These are phyloP conservation scores for Fissipunctia ypsillon DNA, from an alignment of 2,888 invertebrate species.

Conservation along the genomic window DNA sequence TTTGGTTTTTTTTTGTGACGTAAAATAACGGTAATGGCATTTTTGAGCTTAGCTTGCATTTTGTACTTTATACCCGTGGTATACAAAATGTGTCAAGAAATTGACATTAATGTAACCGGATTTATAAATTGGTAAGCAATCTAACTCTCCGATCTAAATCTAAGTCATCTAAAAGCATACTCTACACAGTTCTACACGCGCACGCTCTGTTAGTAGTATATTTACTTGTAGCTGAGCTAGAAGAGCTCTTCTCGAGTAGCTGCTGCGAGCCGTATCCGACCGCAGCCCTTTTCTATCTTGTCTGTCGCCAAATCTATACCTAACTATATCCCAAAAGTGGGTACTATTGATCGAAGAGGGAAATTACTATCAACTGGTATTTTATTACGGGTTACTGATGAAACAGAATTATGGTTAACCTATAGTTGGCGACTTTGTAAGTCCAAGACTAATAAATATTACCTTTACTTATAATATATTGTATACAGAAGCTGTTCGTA, in stretches of 20 bases:
- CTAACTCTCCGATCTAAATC: neutral
- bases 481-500: too few species aligned
- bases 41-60: neutral
- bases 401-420: too few species aligned
- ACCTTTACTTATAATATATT: too few species aligned
- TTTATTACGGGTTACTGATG: neutral
- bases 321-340: neutral
- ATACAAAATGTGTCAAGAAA: neutral
- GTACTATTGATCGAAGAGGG: neutral
- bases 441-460: too few species aligned
- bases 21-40: neutral
- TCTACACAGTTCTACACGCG: constrained; percentile 30
- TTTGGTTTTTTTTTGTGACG: constrained; percentile 5
- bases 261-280: constrained; percentile 7
- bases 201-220: constrained; percentile 21
- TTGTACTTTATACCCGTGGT: neutral
- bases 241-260: constrained; percentile 35
- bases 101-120: neutral
- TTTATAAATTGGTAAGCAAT: neutral
- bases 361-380: neutral
- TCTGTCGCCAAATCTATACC: neutral
- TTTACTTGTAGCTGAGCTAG: constrained; percentile 24
- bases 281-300: neutral
- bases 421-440: too few species aligned
- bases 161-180: neutral